A percentile compares a stretch with the other conserved stretches of the same genome.
phyloP scores from a whole-genome alignment of 2,888 invertebrate genomes.

The Platypus cylindrus region DNA sequence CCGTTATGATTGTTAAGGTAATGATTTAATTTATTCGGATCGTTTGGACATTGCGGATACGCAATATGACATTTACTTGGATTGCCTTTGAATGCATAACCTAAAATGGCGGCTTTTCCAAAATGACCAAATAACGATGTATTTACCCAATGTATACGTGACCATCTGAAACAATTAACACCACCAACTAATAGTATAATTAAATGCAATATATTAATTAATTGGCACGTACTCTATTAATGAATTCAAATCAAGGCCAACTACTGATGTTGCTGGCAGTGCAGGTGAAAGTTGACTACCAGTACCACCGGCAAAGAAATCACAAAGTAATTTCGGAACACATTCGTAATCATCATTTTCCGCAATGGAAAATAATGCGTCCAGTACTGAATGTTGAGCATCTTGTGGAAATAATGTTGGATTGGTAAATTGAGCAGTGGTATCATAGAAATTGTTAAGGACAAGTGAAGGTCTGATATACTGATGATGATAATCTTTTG shows the following conservation, averaged over 20 bases:
- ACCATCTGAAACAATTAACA: constrained; percentile 18
- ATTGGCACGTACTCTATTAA: constrained; percentile 45
- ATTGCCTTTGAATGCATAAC: constrained; percentile 54
- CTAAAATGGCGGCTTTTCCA: constrained; percentile 62
- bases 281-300: constrained; percentile 21
- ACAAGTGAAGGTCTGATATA: too few relatives aligned
- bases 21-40: constrained; percentile 56
- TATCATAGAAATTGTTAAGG: too few relatives aligned
- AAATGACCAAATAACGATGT: constrained; percentile 58
- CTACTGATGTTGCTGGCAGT: too few relatives aligned
- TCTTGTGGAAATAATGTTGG: constrained; percentile 7
- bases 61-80: constrained; percentile 45
- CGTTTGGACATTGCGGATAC: constrained; percentile 61
- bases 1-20: constrained; percentile 79
- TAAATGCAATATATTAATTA: too few relatives aligned
- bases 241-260: constrained; percentile 40
- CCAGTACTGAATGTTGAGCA: constrained; percentile 26
- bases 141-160: constrained; percentile 33
- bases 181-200: too few relatives aligned
- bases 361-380: constrained; percentile 47
- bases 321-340: constrained; percentile 67
- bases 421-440: too few relatives aligned
- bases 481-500: too few relatives aligned
- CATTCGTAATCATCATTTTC: constrained; percentile 67
- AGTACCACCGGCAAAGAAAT: constrained; percentile 50